Base-by-base conservation (phyloP, 2,797 vertebrate genomes). In the Microctenopoma steveboyesi region DNA sequence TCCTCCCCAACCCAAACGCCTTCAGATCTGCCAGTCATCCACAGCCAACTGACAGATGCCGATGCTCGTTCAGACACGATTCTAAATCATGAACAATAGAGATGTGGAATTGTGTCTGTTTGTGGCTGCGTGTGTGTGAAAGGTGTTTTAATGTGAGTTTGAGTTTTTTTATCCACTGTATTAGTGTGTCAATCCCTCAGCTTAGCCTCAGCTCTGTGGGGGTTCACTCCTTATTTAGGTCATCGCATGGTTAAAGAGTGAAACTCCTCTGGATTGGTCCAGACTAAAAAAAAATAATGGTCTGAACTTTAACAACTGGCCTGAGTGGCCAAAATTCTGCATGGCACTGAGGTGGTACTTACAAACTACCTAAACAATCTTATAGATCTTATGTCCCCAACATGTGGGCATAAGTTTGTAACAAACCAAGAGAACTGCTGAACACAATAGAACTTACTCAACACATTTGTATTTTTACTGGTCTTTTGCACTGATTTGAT, bases 221-320 rank as follows among this genome's bases (percentile, higher is more conserved):
- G 84, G 82, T 76, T 70, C 35, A 3, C 55, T 76, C 55, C 65
- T 75, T 84, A 91, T 89, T 69, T 89, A 83, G 89, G 91, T 91
- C 91, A 87, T 82, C 74, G 51, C 53, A 86, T 71, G 76, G 76
- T 74, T 65, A 67, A 82, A 79, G 67, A 73, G 82, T 84, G 75
- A 74, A 75, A 83, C 50, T 75, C 69, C 16, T 71, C 22, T 72
- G 67, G 72, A 74, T 72, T 73, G 70, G 66, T 64, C 37, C 64
- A 58, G 51, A 68, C 8, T 46, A 28, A 62, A 69, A 61, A 69
- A 61, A 64, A 13, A 43, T 1, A 54, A 6, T 6, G 45, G 49
- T 57, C 64, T 72, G 46, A 11, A 12, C 10, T 74, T 27, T 35
- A 60, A 37, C 72, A 81, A 72, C 63, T 74, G 72, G 54, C 18